Base-by-base conservation (phyloP, 2,888 invertebrate genomes). In the Dexiosoma caninum region DNA sequence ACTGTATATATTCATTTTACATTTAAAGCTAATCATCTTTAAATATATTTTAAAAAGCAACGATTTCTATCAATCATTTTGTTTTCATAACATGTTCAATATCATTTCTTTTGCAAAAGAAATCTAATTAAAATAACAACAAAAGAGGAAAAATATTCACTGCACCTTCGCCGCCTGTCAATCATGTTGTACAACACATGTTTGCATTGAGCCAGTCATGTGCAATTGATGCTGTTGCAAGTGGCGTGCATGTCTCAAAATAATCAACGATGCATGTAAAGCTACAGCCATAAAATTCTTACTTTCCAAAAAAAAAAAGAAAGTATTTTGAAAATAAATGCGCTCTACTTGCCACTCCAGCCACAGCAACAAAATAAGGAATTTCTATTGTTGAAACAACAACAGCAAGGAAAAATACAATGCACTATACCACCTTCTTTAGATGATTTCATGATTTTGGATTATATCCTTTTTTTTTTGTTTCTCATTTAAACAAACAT, bases 191-290 rank as follows among this genome's bases (percentile, higher is more conserved):
- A n/a, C 23, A 32, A 37, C 21, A 49, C 10, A 62, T 51, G 42
- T 40, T 53, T 46, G 42, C 42, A 44, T 8, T 53, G 53, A 60
- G 32, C 14, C 69, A 72, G 76, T 77, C 72, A 69, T 77, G 67
- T 81, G 77, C 77, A 81, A 69, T 77, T 69, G 69, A 74, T 76
- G 72, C 72, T 74, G 69, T 74, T 77, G 81, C 72, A 81, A 77
- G 81, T 81, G 81, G 81, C 72, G 77, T 60, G 51, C 69, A 77
- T 69, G 77, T 77, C 69, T 72, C 59, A 23, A 12, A 67, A 19
- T 57, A 69, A 74, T 64, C 77, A 77, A 14, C 49, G 62, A 76
- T 55, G 62, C 74, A 59, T 70, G 64, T 16, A 35, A 72, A 76
- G 80, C 76, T 42, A 76, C 70, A 80, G 57, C 59, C 62, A 72